Conservation (phyloP, 2,888 invertebrate genomes). For the Ectropis crepuscularia region DNA sequence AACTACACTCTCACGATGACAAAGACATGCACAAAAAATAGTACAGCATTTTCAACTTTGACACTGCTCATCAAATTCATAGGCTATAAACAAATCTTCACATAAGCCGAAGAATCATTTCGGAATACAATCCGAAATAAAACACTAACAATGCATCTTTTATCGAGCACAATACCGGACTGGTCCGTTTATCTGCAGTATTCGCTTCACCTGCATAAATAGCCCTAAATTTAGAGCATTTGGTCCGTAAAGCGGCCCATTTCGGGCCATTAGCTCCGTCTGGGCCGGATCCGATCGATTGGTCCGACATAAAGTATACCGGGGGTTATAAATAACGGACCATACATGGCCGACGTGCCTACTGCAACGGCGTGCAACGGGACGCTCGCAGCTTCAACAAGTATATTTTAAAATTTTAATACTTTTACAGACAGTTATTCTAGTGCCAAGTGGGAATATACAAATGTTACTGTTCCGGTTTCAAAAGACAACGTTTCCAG, state of each 20-base stretch:
- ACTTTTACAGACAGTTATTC: not conserved
- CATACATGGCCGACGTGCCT: conserved; percentile 18
- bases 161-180: conserved; percentile 9
- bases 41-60: no score
- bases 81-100: no score
- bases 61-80: no score
- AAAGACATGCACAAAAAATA: no score
- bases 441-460: no score
- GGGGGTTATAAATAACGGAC: conserved; percentile 53
- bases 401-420: not conserved
- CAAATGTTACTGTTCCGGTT: no score
- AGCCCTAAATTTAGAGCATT: conserved; percentile 30
- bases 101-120: no score
- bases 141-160: not conserved
- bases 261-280: conserved; percentile 67
- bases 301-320: conserved; percentile 67
- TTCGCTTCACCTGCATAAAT: conserved; percentile 20
- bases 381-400: not conserved
- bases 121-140: no score
- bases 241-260: conserved; percentile 47
- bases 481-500: no score
- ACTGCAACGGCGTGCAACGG: not conserved
- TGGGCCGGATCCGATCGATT: conserved; percentile 68
- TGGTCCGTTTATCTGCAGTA: conserved; percentile 5
- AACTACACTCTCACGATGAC: no score